Evolutionary conservation across 2,888 invertebrate species (phyloP), one percentile per base, ranked within the genome.

Genomic region (Dasysyrphus tricinctus): DNA sequence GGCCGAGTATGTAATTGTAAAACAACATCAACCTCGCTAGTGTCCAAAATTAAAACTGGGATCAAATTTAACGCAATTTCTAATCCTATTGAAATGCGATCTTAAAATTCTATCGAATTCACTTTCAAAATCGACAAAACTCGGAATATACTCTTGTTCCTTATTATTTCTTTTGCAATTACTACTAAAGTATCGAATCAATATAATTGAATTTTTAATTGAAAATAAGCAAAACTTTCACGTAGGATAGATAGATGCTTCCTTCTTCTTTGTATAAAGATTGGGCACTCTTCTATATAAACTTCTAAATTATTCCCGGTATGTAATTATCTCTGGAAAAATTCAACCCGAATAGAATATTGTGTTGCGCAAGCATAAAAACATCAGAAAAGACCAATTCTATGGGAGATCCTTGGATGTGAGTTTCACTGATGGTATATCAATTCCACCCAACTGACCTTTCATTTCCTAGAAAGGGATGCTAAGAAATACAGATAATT

Each of bases 401-500:
- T 32, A 34, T 16, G 5, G 37, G 16, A 6, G 34, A 34, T 32
- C 16, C 24, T 24, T 24, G 8, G 11, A 57, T 16, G 12, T 42
- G 42, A 32, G n/a, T 44, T 44, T 39, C 14, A 56, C 34, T 57
- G 24, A 3, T 24, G 24, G 24, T 24, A 24, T 24, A 16, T 47
- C 5, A 29, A 54, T 14, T 54, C 51, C 24, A 12, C 24, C 29
- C 24, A 29, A 14, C 24, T 54, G 12, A 54, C 29, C 51, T 73
- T 49, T 14, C 47, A 59, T 19, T 5, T 47, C 5, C 3, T 16
- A 54, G 42, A 63, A n/a, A 56, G n/a, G 24, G 24, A 67, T 14
- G n/a, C 44, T 7, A 49, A 69, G 32, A 70, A 61, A 12, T 9
- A 24, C 24, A 39, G 49, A 70, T 51, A 78, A 78, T 70, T 78